Evolutionary conservation across 2,113 vertebrate genomes (phyloP).

Genomic region (Protobothrops mucrosquamatus): DNA sequence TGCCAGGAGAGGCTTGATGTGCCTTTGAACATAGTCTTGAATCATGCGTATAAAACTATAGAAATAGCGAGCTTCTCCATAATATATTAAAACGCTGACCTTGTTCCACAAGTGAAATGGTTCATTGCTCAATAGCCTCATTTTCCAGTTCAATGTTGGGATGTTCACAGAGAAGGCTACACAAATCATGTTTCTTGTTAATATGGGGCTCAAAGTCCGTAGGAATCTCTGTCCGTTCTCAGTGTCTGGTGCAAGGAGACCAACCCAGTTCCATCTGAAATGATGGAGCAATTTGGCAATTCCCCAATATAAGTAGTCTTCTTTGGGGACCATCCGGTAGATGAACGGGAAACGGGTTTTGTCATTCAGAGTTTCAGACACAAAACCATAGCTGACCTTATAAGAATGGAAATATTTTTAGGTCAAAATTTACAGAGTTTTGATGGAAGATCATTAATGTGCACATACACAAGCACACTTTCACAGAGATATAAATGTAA

Average conservation of each 20-base stretch:
- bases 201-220: neutral
- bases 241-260: neutral
- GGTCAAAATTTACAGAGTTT: neutral
- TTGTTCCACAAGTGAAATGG: neutral
- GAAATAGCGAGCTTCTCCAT: neutral
- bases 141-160: no score
- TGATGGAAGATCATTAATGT: neutral
- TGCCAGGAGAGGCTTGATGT: rapidly evolving
- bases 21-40: neutral
- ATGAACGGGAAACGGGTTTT: conserved; percentile 21
- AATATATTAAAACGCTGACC: neutral
- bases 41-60: rapidly evolving
- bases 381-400: conserved; percentile 17
- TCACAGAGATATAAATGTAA: no score
- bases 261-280: conserved; percentile 23
- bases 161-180: neutral
- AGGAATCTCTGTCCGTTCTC: neutral
- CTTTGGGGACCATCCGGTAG: conserved; percentile 2
- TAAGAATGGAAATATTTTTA: neutral
- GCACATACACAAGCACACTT: neutral
- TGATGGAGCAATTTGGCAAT: neutral
- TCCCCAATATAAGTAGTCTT: neutral
- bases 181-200: neutral
- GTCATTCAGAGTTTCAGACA: neutral
- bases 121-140: rapidly evolving